Conservation (phyloP, 2,113 vertebrate genomes). For the Rhinichthys klamathensis region DNA sequence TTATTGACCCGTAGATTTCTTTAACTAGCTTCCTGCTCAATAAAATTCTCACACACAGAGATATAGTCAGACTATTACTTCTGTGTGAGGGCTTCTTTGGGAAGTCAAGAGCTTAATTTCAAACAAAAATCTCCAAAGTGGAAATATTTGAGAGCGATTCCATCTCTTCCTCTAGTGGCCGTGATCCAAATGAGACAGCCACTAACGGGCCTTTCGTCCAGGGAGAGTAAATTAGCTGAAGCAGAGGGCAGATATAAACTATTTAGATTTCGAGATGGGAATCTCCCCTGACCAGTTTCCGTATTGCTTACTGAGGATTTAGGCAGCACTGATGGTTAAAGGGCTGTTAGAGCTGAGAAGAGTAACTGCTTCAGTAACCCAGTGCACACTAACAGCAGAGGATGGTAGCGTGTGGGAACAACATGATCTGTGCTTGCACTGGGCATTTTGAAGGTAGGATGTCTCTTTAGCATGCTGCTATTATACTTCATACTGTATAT, state of each 20-base stretch:
- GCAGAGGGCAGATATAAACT: constrained; percentile 52
- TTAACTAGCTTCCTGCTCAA: not conserved
- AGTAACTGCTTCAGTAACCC: not conserved
- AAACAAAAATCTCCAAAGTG: constrained; percentile 42
- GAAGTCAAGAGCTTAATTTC: constrained; percentile 31
- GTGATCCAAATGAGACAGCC: constrained; percentile 37
- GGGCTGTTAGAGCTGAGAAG: not conserved
- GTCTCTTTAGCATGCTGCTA: not conserved
- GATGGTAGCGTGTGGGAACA: constrained; percentile 56
- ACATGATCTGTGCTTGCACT: constrained; percentile 39
- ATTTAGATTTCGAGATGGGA: constrained; percentile 58
- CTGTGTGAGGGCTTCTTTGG: not conserved
- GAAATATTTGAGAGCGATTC: constrained; percentile 23
- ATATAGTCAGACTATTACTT: not conserved
- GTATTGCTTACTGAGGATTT: constrained; percentile 34
- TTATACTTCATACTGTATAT: not conserved
- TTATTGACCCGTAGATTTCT: not conserved
- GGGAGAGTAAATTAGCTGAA: constrained; percentile 52
- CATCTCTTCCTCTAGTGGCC: constrained; percentile 45
- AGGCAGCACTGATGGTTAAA: not conserved
- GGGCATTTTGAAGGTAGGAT: constrained; percentile 47
- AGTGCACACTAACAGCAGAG: constrained; percentile 1
- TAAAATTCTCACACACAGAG: not conserved
- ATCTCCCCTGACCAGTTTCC: constrained; percentile 50
- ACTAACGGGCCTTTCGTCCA: constrained; percentile 40